Base-by-base conservation (phyloP, 2,797 vertebrate species). In the Argentina silus region DNA sequence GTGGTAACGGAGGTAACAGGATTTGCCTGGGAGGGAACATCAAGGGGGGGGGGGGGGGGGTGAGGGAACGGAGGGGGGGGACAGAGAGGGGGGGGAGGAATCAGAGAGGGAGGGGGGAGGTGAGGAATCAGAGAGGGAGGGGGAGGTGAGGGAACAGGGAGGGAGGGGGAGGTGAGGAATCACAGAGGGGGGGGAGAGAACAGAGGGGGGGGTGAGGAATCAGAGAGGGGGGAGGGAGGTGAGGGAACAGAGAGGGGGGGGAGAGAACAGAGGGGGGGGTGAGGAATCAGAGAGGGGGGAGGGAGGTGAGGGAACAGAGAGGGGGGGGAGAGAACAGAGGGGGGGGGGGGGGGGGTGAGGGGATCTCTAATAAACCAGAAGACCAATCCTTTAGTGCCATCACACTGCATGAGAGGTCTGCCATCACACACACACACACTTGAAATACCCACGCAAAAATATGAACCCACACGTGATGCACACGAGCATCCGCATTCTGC, bases 351-450 rank as follows among this genome's bases (percentile, higher is more conserved):
- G 64, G 60, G 53, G 21, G 42, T 47, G 19, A 57, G 19, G 10
- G 17, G 15, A 7, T 43, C 17, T 72, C 48, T 27, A 77, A 81
- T 74, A 70, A 71, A 80, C 74, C 69, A 78, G 82, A 72, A 88
- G 85, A 77, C 73, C 69, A 79, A 89, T 88, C 78, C 87, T 92
- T 91, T 79, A 83, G 72, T 67, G 70, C 70, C 81, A 84, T 85
- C 81, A 87, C 73, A 81, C 78, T 72, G 72, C 76, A 74, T 81
- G 84, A 48, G 77, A 78, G 75, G 72, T 83, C 80, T 85, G 85
- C 77, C 56, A 14, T 12, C 50, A 14, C 14, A 12, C 23, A 21
- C 14, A 23, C 7, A 50, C 10, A 14, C 10, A 36, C 2, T 36
- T 36, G 1, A 36, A 36, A 36, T 36, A 36, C 27, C 27, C 27